Conservation (phyloP, 2,888 invertebrate species). For the Tenthredo mesomela region DNA sequence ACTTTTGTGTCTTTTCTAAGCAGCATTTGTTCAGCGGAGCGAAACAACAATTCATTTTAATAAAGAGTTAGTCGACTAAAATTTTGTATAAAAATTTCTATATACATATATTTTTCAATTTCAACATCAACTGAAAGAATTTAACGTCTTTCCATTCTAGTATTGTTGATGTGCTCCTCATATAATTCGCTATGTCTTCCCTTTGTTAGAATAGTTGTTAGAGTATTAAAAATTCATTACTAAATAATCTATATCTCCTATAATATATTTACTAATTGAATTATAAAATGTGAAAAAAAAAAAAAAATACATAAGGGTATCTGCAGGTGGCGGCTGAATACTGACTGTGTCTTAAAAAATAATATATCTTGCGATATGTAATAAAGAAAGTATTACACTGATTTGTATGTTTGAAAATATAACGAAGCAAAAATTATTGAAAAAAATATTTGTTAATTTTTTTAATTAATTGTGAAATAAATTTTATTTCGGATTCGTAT, state of each 20-base stretch:
- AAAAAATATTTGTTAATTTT: neutral
- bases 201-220: neutral
- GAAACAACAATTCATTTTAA: conserved; percentile 20
- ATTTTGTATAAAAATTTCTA: neutral
- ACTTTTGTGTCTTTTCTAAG: conserved; percentile 9
- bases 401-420: neutral
- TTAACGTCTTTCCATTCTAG: neutral
- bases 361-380: neutral
- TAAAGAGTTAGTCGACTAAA: conserved; percentile 29
- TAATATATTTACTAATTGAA: neutral
- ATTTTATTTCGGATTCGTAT: neutral
- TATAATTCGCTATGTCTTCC: neutral
- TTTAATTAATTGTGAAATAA: neutral
- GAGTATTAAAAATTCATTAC: neutral
- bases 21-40: conserved; percentile 30
- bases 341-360: neutral
- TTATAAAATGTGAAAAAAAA: neutral
- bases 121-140: neutral
- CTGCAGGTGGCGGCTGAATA: neutral
- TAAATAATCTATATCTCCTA: neutral
- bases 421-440: neutral
- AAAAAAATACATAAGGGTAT: too few species aligned
- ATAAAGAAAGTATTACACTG: neutral
- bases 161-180: neutral
- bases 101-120: neutral